Conservation (phyloP, 1,140 invertebrate species). For the Pogonomyrmex californicus region DNA sequence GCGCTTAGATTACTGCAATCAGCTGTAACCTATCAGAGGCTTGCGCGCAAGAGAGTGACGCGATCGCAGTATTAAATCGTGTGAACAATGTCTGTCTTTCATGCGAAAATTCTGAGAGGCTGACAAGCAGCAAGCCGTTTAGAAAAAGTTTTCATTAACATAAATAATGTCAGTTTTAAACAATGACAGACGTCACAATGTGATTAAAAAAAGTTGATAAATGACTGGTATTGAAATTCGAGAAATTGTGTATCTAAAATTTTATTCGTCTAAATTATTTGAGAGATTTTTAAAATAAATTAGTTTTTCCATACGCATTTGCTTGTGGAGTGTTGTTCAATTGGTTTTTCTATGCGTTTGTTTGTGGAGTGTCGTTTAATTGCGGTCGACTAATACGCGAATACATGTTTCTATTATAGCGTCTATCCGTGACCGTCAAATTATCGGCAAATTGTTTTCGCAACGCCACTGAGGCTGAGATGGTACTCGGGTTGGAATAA, state of each 20-base stretch:
- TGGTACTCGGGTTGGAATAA: slow-evolving; percentile 27
- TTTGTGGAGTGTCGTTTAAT: not conserved
- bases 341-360: no score
- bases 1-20: slow-evolving; percentile 77
- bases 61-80: slow-evolving; percentile 67
- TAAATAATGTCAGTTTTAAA: not conserved
- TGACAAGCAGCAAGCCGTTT: not conserved
- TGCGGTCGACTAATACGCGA: slow-evolving; percentile 11
- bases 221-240: not conserved
- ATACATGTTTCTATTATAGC: not conserved
- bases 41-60: slow-evolving; percentile 69
- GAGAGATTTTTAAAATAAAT: not conserved
- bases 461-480: not conserved
- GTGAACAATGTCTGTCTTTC: slow-evolving; percentile 67
- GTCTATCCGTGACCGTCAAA: slow-evolving; percentile 43
- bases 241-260: not conserved
- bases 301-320: not conserved
- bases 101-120: slow-evolving; percentile 28
- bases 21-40: slow-evolving; percentile 73
- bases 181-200: not conserved
- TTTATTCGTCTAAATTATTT: not conserved
- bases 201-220: not conserved
- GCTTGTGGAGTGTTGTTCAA: not conserved
- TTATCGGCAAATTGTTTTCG: slow-evolving; percentile 54
- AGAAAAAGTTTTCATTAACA: not conserved